A percentile compares a stretch with the other conserved stretches of the same genome.
Evolutionary conservation across 1,140 invertebrate species (phyloP).

Genomic region (Pseudomyrmex dendroicus): DNA sequence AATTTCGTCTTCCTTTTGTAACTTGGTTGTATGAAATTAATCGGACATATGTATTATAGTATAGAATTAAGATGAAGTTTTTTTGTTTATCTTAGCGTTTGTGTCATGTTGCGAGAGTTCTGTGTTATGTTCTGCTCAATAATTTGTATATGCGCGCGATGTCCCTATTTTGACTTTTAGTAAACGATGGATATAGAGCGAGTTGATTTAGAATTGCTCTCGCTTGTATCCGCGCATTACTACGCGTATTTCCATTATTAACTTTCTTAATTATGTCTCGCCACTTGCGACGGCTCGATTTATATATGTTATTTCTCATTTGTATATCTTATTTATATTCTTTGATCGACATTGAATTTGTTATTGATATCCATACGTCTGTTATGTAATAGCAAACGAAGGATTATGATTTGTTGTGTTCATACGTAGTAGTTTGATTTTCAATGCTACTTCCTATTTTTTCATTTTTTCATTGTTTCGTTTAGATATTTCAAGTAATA

Average conservation of each 20-base stretch:
- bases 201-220: too few relatives aligned
- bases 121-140: constrained; percentile 22
- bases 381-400: constrained; percentile 24
- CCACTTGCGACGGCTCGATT: neutral
- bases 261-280: neutral
- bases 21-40: neutral
- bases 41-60: neutral
- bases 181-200: too few relatives aligned
- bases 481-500: neutral
- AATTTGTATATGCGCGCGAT: too few relatives aligned
- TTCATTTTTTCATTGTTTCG: neutral
- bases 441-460: neutral
- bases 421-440: constrained; percentile 29
- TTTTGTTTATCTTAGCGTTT: constrained; percentile 15
- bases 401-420: constrained; percentile 61
- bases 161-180: too few relatives aligned
- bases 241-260: neutral
- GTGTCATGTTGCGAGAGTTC: neutral
- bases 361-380: neutral
- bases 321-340: constrained; percentile 18
- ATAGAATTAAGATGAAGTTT: too few relatives aligned
- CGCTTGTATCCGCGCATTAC: too few relatives aligned
- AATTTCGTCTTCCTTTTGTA: constrained; percentile 53
- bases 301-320: neutral
- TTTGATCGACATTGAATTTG: constrained; percentile 10